Evolutionary conservation across 2,113 vertebrate species (phyloP).

Genomic region (Myrmophylax atrothorax): DNA sequence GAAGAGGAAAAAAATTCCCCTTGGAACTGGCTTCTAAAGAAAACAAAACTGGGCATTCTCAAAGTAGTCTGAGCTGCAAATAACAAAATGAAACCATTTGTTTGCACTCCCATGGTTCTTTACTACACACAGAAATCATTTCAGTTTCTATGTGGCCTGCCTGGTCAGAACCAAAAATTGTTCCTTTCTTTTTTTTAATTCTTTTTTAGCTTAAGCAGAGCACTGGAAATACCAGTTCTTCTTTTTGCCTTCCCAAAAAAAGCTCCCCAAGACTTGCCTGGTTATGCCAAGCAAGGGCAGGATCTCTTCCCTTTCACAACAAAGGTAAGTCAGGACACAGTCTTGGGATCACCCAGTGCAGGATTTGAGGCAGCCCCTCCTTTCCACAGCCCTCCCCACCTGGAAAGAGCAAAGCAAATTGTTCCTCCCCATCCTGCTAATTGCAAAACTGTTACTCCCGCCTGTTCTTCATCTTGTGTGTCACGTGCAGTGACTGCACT

Average conservation of each 20-base stretch:
- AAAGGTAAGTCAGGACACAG: background rate
- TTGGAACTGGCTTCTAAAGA: background rate
- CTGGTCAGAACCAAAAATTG: background rate
- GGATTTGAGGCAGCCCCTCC: background rate
- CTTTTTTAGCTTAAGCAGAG: background rate
- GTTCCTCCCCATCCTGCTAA: background rate
- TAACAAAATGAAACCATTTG: slow-evolving; percentile 13
- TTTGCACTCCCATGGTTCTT: background rate
- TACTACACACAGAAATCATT: background rate
- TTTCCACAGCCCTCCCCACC: background rate
- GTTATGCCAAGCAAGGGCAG: background rate
- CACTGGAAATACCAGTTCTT: background rate
- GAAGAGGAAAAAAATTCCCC: background rate
- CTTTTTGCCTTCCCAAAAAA: background rate
- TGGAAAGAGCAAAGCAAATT: background rate
- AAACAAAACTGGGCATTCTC: slow-evolving; percentile 29
- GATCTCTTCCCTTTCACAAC: background rate
- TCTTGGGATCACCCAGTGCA: background rate
- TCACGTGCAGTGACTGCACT: background rate
- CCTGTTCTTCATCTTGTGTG: background rate
- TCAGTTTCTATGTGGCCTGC: background rate
- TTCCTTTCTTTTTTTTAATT: background rate
- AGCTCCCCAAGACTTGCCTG: background rate
- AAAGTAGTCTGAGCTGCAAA: background rate
- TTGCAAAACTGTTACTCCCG: background rate